phyloP scores from a whole-genome alignment of 2,888 invertebrate genomes.

The Plemyria rubiginata region DNA sequence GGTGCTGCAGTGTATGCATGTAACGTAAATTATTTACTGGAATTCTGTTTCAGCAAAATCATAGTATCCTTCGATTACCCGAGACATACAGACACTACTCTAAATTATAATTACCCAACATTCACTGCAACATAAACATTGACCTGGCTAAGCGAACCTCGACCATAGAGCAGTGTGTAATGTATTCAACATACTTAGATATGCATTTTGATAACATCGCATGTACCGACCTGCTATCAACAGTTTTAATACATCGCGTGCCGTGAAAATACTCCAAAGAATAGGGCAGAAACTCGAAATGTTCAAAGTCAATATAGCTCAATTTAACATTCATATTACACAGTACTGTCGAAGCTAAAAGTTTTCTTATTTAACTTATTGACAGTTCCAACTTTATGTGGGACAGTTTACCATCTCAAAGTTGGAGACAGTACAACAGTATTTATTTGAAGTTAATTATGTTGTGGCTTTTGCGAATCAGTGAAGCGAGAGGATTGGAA shows the following conservation, averaged over 20 bases:
- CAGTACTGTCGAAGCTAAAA: constrained; percentile 28
- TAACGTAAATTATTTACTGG: too few species aligned
- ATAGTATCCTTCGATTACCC: too few species aligned
- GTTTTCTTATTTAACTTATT: constrained; percentile 35
- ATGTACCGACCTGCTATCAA: constrained; percentile 17
- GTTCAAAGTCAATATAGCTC: constrained; percentile 59
- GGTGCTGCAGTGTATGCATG: too few species aligned
- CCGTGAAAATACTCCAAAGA: constrained; percentile 26
- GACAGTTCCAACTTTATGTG: constrained; percentile 11
- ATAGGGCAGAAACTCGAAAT: constrained; percentile 37
- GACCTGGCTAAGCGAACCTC: constrained; percentile 21
- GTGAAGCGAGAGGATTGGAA: constrained; percentile 15
- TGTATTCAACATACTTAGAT: constrained; percentile 29
- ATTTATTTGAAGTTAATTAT: background rate
- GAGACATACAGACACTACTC: too few species aligned
- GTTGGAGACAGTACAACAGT: background rate
- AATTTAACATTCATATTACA: constrained; percentile 58
- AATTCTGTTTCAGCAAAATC: background rate
- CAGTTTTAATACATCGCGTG: constrained; percentile 48
- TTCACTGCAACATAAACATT: constrained; percentile 25
- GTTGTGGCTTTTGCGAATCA: constrained; percentile 9
- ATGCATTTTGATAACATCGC: constrained; percentile 36
- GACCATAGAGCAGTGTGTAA: constrained; percentile 9
- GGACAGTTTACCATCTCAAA: constrained; percentile 16
- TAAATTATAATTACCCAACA: constrained; percentile 8